Conservation (phyloP, 2,113 vertebrate genomes). For the Mus spicilegus region DNA sequence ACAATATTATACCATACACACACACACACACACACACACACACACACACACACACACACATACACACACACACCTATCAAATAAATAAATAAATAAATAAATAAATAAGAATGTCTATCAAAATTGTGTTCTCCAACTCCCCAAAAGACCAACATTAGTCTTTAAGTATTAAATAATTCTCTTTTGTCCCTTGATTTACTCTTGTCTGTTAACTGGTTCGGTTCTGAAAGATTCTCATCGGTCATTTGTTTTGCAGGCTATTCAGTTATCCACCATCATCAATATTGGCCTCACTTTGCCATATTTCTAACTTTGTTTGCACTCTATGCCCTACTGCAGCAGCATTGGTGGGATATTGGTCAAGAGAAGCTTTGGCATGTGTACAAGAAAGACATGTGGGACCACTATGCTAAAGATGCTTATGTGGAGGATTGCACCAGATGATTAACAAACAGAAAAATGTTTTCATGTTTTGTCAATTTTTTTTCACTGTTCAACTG, state of each 20-base stretch:
- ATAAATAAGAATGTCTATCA: neutral
- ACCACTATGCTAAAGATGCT: neutral
- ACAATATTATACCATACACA: neutral
- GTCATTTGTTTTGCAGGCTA: neutral
- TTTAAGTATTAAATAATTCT: neutral
- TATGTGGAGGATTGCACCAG: neutral
- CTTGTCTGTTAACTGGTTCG: neutral
- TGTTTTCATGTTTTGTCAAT: slow-evolving; percentile 20
- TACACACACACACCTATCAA: neutral
- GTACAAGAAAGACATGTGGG: neutral
- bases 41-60: neutral
- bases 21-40: neutral
- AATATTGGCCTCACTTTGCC: neutral
- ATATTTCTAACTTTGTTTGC: slow-evolving; percentile 34
- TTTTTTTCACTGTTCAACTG: slow-evolving; percentile 1
- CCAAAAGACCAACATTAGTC: neutral
- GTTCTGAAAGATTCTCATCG: neutral
- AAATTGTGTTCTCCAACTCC: neutral
- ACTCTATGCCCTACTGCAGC: neutral
- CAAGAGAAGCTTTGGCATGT: neutral
- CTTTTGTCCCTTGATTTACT: slow-evolving; percentile 8
- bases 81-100: neutral
- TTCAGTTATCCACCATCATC: neutral
- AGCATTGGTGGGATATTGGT: neutral
- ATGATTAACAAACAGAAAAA: neutral